Evolutionary conservation across 2,797 vertebrate genomes (phyloP), one percentile per base, ranked within the genome.

Genomic region (Hephaestus fuliginosus): DNA sequence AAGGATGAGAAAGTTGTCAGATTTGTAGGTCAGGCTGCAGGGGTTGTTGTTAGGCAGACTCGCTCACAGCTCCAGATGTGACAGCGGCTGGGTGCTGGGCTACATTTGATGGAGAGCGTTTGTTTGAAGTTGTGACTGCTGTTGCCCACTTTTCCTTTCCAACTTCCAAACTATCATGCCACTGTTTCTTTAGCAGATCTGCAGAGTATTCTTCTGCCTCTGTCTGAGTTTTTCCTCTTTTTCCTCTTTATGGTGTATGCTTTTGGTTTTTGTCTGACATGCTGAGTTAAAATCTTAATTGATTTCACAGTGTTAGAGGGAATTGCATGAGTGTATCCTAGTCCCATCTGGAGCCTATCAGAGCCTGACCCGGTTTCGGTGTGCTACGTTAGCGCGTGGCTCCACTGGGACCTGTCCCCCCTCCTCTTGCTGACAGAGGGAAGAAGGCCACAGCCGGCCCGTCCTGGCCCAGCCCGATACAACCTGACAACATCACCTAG

Each of bases 21-120:
- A 96, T 95, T 96, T 96, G 93, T 96, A 96, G 95, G 95, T 96
- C 95, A 95, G 89, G 88, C 93, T 94, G 91, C 85, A 92, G 90
- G 91, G 92, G 90, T 93, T 95, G 95, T 96, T 92, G 95, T 95
- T 86, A 94, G 95, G 95, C 94, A 96, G 95, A 95, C 74, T 92
- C 71, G 66, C 80, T 91, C 87, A 53, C 80, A 85, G 84, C 87
- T 83, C 65, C 63, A 82, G 66, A 85, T 89, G 78, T 87, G 77
- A 69, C 43, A 49, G 71, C 70, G 73, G 74, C 82, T 91, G 91
- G 60, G 86, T 89, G 71, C 28, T 58, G 52, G 66, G 49, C 48
- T 87, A 20, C 56, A 70, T 76, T 70, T 66, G 10, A 76, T 69
- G 65, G 58, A 15, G 25, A 51, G 58, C 76, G 36, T 75, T 69